Percentiles rank a stretch among this genome's conserved stretches.
phyloP scores from a whole-genome alignment of 2,797 vertebrate genomes.

The Eurystomus glaucurus region DNA sequence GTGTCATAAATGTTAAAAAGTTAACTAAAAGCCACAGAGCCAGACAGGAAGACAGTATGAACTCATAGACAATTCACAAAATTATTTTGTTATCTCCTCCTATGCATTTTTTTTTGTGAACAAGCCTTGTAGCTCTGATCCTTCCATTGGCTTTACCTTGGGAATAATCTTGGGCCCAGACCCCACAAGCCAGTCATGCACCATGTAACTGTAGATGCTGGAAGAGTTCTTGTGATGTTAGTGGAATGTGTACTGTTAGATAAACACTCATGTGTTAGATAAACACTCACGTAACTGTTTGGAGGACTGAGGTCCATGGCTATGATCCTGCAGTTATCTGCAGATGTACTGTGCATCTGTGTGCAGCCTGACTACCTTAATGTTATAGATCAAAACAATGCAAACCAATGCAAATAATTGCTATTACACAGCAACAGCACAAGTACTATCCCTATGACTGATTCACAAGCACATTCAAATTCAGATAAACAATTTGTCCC shows the following conservation, averaged over 20 bases:
- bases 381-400: neutral
- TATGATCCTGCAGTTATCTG: neutral
- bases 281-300: neutral
- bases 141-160: neutral
- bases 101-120: neutral
- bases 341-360: neutral
- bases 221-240: neutral
- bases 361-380: neutral
- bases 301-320: neutral
- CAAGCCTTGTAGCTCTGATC: neutral
- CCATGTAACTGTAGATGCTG: neutral
- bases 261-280: neutral
- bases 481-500: constrained; percentile 29
- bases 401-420: constrained; percentile 38
- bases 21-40: neutral
- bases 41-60: neutral
- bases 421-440: neutral
- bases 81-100: neutral
- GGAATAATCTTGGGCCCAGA: neutral
- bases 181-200: neutral
- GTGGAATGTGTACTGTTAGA: neutral
- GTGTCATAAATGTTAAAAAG: neutral
- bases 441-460: neutral
- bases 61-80: neutral
- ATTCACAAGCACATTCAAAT: constrained; percentile 43